phyloP scores from a whole-genome alignment of 2,888 invertebrate genomes.

The Brachyopa scutellaris region DNA sequence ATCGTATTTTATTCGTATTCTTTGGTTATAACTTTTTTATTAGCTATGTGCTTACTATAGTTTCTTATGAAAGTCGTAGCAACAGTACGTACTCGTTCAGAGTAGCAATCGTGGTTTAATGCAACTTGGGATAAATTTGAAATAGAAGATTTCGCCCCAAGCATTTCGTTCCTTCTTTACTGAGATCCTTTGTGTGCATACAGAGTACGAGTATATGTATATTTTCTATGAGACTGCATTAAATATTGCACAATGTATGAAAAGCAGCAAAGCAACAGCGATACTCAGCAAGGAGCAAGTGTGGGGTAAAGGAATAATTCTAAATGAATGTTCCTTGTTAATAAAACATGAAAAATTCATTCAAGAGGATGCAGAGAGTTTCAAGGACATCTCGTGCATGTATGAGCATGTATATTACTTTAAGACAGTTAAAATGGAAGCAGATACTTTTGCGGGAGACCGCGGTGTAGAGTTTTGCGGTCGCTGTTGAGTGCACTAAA shows the following conservation, averaged over 20 bases:
- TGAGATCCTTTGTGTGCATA: conserved; percentile 32
- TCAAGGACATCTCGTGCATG: conserved; percentile 23
- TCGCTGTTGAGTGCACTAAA: not conserved
- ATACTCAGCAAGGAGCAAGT: not conserved
- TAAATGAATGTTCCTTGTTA: conserved; percentile 45
- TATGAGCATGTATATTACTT: not conserved
- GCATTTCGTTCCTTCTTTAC: conserved; percentile 14
- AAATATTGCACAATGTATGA: conserved; percentile 56
- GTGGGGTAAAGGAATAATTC: not conserved
- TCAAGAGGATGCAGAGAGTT: conserved; percentile 18
- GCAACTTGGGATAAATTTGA: conserved; percentile 52
- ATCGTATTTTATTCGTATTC: conserved; percentile 54
- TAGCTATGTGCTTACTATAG: conserved; percentile 50
- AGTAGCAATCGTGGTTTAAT: conserved; percentile 53
- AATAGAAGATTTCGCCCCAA: conserved; percentile 49
- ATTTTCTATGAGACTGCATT: conserved; percentile 30
- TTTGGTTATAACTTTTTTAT: conserved; percentile 64
- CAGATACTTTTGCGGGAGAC: conserved; percentile 32
- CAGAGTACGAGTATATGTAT: conserved; percentile 18
- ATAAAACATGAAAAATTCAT: conserved; percentile 44
- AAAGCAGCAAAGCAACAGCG: not conserved
- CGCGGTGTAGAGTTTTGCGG: conserved; percentile 7
- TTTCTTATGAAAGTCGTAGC: conserved; percentile 25
- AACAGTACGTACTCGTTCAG: conserved; percentile 25
- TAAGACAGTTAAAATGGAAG: conserved; percentile 21